phyloP scores from a whole-genome alignment of 2,888 invertebrate genomes.

The Eristalis arbustorum region DNA sequence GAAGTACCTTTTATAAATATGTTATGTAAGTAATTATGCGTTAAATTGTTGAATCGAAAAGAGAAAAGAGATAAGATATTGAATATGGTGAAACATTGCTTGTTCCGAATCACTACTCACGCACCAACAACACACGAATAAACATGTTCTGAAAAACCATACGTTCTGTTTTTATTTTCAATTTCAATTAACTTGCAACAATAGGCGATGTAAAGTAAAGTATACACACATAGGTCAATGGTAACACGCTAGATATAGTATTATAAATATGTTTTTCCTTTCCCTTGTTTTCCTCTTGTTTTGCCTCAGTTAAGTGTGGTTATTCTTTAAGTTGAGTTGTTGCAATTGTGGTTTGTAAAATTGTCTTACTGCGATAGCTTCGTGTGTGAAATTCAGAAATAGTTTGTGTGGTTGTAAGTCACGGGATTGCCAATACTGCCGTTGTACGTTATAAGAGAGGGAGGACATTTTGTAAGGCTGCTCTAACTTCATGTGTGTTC shows the following conservation, averaged over 20 bases:
- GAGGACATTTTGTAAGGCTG: too few relatives aligned
- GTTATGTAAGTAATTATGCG: constrained; percentile 44
- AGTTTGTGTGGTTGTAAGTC: not conserved
- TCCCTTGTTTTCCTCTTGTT: not conserved
- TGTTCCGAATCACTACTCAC: not conserved
- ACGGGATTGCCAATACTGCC: not conserved
- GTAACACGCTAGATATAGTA: constrained; percentile 3
- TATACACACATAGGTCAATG: not conserved
- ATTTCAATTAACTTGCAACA: constrained; percentile 37
- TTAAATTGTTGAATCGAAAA: constrained; percentile 37
- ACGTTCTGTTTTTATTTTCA: constrained; percentile 11
- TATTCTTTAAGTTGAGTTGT: not conserved
- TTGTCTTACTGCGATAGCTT: constrained; percentile 45
- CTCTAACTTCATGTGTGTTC: too few relatives aligned
- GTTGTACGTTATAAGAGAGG: not conserved
- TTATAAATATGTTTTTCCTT: not conserved
- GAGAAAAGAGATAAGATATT: not conserved
- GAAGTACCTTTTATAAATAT: constrained; percentile 64
- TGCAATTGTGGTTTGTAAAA: constrained; percentile 53
- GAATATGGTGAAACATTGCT: constrained; percentile 15
- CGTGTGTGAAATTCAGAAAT: not conserved
- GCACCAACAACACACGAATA: constrained; percentile 16
- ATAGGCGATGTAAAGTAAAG: constrained; percentile 21
- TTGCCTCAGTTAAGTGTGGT: constrained; percentile 3
- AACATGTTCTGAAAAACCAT: constrained; percentile 16